phyloP scores from a whole-genome alignment of 1,140 invertebrate genomes.

The Hylyphantes graminicola region DNA sequence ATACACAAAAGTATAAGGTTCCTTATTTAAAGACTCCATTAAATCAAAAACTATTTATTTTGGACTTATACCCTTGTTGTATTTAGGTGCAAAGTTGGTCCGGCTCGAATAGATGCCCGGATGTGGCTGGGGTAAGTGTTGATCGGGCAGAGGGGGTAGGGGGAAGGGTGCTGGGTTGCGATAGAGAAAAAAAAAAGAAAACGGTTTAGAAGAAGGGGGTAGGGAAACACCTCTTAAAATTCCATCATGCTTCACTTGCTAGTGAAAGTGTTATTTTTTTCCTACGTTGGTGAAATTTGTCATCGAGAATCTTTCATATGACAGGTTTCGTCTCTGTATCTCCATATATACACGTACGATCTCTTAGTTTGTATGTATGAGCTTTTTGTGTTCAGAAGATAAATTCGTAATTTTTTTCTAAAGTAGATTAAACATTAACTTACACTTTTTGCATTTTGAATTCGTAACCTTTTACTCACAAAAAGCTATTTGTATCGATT shows the following conservation, averaged over 20 bases:
- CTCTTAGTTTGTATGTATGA: too few species aligned
- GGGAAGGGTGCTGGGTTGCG: not conserved
- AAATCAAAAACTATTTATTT: too few species aligned
- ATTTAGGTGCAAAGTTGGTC: slow-evolving; percentile 41
- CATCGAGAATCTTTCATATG: not conserved
- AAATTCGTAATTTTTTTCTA: too few species aligned
- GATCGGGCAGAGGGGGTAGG: not conserved
- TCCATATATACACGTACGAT: too few species aligned
- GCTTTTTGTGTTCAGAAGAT: too few species aligned
- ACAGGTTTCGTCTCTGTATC: too few species aligned
- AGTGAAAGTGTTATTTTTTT: slow-evolving; percentile 9
- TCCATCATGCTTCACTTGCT: slow-evolving; percentile 28
- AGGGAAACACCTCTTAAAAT: slow-evolving; percentile 28
- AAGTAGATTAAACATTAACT: too few species aligned
- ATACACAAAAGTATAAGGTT: too few species aligned
- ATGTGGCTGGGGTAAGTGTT: not conserved
- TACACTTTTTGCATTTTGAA: too few species aligned
- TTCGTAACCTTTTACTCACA: too few species aligned
- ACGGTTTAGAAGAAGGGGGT: not conserved
- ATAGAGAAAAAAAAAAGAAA: not conserved
- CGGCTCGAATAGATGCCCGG: slow-evolving; percentile 30
- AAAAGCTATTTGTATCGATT: too few species aligned
- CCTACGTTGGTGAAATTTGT: slow-evolving; percentile 27
- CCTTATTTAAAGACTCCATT: too few species aligned
- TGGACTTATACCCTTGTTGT: not conserved